Conservation (phyloP, 2,888 invertebrate genomes). For the Hesperia comma region DNA sequence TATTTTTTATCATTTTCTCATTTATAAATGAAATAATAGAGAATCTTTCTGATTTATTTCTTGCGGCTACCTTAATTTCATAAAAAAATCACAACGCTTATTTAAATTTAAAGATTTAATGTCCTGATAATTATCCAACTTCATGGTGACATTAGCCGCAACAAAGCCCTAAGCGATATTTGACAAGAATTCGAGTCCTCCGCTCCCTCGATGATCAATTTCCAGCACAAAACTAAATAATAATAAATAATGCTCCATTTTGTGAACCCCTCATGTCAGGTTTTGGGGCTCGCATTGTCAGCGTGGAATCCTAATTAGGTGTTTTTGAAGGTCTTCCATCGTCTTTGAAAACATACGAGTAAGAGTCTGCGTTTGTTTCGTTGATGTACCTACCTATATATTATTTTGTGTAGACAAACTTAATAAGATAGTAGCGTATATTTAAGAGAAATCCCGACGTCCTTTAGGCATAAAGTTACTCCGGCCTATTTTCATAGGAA, state of each 20-base stretch:
- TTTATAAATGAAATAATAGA: neutral
- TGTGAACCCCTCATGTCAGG: slow-evolving; percentile 53
- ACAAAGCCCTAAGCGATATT: slow-evolving; percentile 51
- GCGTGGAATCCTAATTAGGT: slow-evolving; percentile 44
- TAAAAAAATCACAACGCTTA: no score
- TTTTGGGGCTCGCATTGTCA: slow-evolving; percentile 33
- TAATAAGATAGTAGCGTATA: no score
- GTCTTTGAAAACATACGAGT: neutral
- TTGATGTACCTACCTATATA: no score
- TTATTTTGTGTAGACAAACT: no score
- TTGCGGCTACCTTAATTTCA: no score
- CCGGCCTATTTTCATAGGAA: no score
- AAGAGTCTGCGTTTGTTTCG: no score
- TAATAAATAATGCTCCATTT: slow-evolving; percentile 56
- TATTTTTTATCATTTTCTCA: slow-evolving; percentile 9
- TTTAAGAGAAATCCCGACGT: no score
- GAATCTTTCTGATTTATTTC: no score
- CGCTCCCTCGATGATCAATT: slow-evolving; percentile 67
- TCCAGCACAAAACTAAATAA: slow-evolving; percentile 70
- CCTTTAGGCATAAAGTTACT: no score
- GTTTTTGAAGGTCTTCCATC: slow-evolving; percentile 38
- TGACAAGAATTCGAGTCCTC: slow-evolving; percentile 65
- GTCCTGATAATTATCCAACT: slow-evolving; percentile 3
- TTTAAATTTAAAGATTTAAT: neutral
- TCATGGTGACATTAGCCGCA: slow-evolving; percentile 13